These are phyloP conservation scores for Rhyacophila evoluta DNA, from an alignment of 2,888 invertebrate genomes.

Conservation along the genomic window DNA sequence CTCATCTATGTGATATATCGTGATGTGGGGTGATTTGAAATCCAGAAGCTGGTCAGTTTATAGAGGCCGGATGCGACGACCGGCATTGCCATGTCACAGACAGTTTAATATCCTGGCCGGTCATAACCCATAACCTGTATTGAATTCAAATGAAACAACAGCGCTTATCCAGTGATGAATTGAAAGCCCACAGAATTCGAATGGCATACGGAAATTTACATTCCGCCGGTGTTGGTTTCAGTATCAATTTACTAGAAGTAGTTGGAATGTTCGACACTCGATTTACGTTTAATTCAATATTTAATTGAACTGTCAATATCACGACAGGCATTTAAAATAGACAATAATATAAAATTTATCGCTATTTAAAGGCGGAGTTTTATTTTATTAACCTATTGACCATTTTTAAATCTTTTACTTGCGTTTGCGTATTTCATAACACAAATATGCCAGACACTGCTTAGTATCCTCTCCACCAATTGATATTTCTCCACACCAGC, in stretches of 20 bases:
- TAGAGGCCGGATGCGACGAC: slow-evolving; percentile 31
- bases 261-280: not conserved
- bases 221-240: slow-evolving; percentile 30
- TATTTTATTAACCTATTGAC: too few relatives aligned
- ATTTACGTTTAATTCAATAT: not conserved
- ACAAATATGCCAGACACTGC: too few relatives aligned
- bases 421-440: too few relatives aligned
- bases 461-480: too few relatives aligned
- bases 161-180: slow-evolving; percentile 26
- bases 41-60: slow-evolving; percentile 2
- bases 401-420: too few relatives aligned
- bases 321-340: too few relatives aligned
- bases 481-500: too few relatives aligned
- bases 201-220: slow-evolving; percentile 36
- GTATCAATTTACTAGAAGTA: not conserved
- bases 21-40: slow-evolving; percentile 27
- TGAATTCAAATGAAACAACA: slow-evolving; percentile 53
- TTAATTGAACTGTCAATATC: not conserved
- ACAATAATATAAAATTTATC: too few relatives aligned
- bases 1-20: slow-evolving; percentile 39
- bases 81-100: slow-evolving; percentile 26
- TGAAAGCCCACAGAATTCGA: slow-evolving; percentile 40
- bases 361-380: too few relatives aligned
- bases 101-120: slow-evolving; percentile 51
- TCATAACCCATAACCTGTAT: slow-evolving; percentile 52